These are phyloP conservation scores for Anoura caudifer DNA, from an alignment of 2,113 vertebrate genomes.

Conservation along the genomic window DNA sequence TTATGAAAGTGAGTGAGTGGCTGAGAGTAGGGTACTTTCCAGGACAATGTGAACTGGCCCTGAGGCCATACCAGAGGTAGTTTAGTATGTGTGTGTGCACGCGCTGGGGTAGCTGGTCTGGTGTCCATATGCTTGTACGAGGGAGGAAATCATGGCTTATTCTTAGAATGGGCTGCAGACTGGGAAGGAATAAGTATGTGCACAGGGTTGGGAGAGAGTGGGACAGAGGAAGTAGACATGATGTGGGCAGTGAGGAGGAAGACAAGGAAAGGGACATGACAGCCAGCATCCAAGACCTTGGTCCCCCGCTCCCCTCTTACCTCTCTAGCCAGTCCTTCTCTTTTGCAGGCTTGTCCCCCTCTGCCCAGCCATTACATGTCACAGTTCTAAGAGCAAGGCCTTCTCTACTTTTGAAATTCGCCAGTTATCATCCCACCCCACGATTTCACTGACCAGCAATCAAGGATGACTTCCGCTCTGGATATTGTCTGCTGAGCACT, in stretches of 20 bases:
- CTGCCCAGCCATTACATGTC: neutral
- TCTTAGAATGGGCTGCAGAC: neutral
- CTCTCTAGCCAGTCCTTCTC: neutral
- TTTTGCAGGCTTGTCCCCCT: neutral
- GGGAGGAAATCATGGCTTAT: neutral
- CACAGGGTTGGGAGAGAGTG: neutral
- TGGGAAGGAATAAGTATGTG: neutral
- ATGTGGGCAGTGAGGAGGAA: no score
- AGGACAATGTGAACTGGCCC: neutral
- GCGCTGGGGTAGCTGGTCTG: neutral
- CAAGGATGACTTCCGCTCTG: no score
- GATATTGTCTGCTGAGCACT: rapidly evolving
- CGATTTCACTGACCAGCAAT: neutral
- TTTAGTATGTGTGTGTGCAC: neutral
- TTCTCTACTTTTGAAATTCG: neutral
- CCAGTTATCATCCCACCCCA: neutral
- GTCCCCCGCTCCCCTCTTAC: neutral
- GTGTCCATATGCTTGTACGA: rapidly evolving
- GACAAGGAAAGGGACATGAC: neutral
- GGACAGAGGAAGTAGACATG: neutral
- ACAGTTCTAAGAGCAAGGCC: neutral
- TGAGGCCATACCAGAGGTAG: neutral
- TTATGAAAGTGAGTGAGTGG: neutral
- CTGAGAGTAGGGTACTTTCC: neutral
- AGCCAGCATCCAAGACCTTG: neutral